Base-by-base conservation (phyloP, 2,888 invertebrate genomes). In the Cerastis leucographa region DNA sequence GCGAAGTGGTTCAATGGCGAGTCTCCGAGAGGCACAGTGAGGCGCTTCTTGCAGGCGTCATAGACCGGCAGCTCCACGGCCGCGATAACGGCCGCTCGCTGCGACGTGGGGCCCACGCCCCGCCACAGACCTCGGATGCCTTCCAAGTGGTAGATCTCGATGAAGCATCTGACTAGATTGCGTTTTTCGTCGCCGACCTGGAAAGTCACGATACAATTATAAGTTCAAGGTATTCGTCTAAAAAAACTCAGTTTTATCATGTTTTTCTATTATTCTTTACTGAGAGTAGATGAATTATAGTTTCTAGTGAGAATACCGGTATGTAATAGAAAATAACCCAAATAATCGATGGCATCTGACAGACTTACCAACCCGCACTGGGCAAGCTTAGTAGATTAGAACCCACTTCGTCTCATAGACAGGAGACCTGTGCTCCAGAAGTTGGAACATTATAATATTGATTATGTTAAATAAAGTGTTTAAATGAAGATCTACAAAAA, bases 1-100 rank as follows among this genome's bases (percentile, higher is more conserved):
- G 98, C 96, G 94, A 99, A 98, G 97, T 99, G 99, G 97, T 99
- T 99, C 72, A 97, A 95, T 76, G 98, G 97, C 89, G 97, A 97
- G 97, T 99, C 99, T 11, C 98, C 98, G 85, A 99, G 97, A 66
- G 97, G 87, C 29, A 95, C 96, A 93, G 97, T 96, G 80, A 99
- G 96, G 85, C 97, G 97, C 88, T 97, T 97, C 97, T 99, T 99
- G 94, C 98, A 98, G 88, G 98, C 98, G 97, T 99, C 99, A 96
- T 99, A 99, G 65, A 98, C 98, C 59, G 99, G 99, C 91, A 99
- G 97, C 97, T 99, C 99, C 66, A 99, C 99, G 22, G 99, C 99
- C 61, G 99, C 99, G 91, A 99, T 99, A 61, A 99, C 97, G 19
- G 98, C 99, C 54, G 99, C 99, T 91, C 99, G 97, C 96, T 99